A percentile compares a stretch with the other conserved stretches of the same genome.
phyloP scores from a whole-genome alignment of 2,797 vertebrate genomes.

The Falco concolor region DNA sequence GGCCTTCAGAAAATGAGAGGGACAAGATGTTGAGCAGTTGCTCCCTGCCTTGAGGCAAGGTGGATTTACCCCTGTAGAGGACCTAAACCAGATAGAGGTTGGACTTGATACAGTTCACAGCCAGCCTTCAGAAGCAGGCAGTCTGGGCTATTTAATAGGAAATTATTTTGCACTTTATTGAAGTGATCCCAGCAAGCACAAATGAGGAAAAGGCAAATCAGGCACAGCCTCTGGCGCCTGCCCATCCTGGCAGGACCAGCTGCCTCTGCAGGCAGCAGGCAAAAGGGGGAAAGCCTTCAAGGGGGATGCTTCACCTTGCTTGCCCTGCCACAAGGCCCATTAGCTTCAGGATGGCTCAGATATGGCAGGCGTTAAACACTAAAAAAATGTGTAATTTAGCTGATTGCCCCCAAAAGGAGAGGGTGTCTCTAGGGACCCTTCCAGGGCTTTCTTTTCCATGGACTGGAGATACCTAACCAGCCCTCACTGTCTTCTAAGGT shows the following conservation, averaged over 20 bases:
- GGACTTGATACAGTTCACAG: neutral
- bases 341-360: neutral
- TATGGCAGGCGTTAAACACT: neutral
- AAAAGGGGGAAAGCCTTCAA: neutral
- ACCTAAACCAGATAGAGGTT: neutral
- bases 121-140: neutral
- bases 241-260: neutral
- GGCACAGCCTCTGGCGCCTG: neutral
- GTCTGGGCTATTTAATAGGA: neutral
- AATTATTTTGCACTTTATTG: neutral
- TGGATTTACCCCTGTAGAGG: neutral
- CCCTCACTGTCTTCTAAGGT: neutral
- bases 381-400: neutral
- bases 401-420: neutral
- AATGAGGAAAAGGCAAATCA: neutral
- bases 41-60: neutral
- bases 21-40: neutral
- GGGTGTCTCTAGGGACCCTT: neutral
- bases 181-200: neutral
- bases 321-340: neutral
- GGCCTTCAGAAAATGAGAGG: neutral
- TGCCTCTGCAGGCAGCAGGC: neutral
- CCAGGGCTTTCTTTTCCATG: neutral
- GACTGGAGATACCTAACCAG: neutral
- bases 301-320: neutral